Conservation (phyloP, 2,888 invertebrate species). For the Scelioninae gen. 2 region DNA sequence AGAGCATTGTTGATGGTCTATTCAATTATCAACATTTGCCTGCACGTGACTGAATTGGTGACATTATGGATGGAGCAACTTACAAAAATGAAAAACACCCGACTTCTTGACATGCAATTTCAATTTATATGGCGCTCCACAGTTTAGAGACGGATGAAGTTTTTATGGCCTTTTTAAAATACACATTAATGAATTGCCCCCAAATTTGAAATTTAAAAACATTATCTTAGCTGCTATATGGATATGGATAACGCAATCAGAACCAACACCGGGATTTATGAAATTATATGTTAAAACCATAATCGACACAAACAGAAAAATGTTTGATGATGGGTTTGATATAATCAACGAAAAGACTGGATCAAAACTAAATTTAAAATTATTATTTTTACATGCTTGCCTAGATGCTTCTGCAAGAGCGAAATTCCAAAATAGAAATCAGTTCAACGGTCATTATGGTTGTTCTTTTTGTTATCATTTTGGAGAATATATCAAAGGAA, state of each 20-base stretch:
- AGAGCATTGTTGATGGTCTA: too few relatives aligned
- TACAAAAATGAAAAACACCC: background rate
- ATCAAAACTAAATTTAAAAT: too few relatives aligned
- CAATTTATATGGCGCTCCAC: slow-evolving; percentile 56
- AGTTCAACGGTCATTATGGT: background rate
- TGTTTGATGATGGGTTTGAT: too few relatives aligned
- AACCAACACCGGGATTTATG: slow-evolving; percentile 26
- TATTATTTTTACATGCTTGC: slow-evolving; percentile 2
- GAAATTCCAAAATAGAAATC: slow-evolving; percentile 43
- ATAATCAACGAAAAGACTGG: too few relatives aligned
- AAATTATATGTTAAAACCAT: slow-evolving; percentile 15
- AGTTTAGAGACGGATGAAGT: slow-evolving; percentile 14
- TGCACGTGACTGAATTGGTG: too few relatives aligned
- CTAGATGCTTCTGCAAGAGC: slow-evolving; percentile 35
- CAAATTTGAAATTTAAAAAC: slow-evolving; percentile 19
- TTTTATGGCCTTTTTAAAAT: slow-evolving; percentile 35
- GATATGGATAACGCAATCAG: slow-evolving; percentile 14
- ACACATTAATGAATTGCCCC: slow-evolving; percentile 22
- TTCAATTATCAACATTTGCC: too few relatives aligned
- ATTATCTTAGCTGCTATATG: slow-evolving; percentile 29
- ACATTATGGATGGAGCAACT: too few relatives aligned
- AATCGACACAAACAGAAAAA: background rate
- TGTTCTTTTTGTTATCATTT: background rate
- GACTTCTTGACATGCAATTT: slow-evolving; percentile 40
- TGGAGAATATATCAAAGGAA: too few relatives aligned